These are phyloP conservation scores for Erythrolamprus reginae DNA, from an alignment of 2,113 vertebrate species.

Conservation along the genomic window DNA sequence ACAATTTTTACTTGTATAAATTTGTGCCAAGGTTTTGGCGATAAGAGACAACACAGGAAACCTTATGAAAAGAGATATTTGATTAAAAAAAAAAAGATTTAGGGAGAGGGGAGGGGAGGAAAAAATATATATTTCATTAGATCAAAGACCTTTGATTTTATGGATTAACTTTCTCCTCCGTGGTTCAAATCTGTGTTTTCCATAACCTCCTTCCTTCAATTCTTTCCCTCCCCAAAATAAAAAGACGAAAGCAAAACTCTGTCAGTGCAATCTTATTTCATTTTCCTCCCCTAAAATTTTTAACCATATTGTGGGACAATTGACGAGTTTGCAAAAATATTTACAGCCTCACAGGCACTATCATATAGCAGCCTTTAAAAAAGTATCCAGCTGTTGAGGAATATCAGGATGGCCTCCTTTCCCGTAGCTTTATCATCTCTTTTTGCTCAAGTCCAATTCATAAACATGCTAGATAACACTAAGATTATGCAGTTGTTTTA, in stretches of 20 bases:
- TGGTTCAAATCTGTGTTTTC: slow-evolving; percentile 48
- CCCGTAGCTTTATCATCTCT: neutral
- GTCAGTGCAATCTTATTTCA: slow-evolving; percentile 36
- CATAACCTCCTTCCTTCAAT: slow-evolving; percentile 31
- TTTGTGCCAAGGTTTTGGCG: slow-evolving; percentile 39
- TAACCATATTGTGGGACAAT: neutral
- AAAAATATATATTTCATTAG: slow-evolving; percentile 61
- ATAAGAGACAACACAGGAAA: slow-evolving; percentile 6
- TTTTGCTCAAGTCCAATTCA: neutral
- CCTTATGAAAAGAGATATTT: neutral
- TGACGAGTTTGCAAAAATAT: neutral
- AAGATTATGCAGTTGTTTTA: neutral
- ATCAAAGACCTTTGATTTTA: slow-evolving; percentile 50
- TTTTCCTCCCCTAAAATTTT: slow-evolving; percentile 24
- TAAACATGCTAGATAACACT: neutral
- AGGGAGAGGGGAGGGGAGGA: neutral
- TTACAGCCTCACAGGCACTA: neutral
- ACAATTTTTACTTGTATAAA: slow-evolving; percentile 35
- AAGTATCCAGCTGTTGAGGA: neutral
- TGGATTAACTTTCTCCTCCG: slow-evolving; percentile 39
- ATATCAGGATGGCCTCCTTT: neutral
- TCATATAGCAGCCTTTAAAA: slow-evolving; percentile 19
- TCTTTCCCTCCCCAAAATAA: neutral
- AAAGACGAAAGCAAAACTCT: slow-evolving; percentile 29
- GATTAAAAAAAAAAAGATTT: slow-evolving; percentile 20